Percentiles rank a stretch among this genome's conserved stretches.
These are phyloP conservation scores for Mirza zaza DNA, from an alignment of 2,113 vertebrate species.

Conservation along the genomic window DNA sequence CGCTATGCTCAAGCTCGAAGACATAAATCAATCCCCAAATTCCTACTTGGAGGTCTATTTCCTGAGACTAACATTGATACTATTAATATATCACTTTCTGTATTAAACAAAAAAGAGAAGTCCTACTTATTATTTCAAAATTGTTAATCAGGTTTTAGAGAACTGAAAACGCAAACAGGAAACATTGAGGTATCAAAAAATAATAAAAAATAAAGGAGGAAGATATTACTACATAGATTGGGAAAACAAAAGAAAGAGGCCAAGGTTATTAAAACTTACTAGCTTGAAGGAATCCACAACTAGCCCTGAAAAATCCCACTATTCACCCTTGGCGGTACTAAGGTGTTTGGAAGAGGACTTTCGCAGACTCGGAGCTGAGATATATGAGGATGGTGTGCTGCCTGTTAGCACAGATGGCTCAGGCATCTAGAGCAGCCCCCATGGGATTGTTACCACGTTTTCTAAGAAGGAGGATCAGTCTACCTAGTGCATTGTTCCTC, in stretches of 20 bases:
- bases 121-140: neutral
- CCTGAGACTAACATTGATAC: no score
- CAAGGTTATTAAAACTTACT: neutral
- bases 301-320: neutral
- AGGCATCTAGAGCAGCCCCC: neutral
- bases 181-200: neutral
- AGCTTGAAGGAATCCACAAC: neutral
- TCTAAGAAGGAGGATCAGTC: neutral
- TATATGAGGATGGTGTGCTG: neutral
- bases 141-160: neutral
- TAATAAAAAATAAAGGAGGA: neutral
- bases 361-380: neutral
- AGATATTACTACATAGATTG: neutral
- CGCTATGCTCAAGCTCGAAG: neutral
- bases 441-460: accelerated
- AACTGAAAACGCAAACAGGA: neutral
- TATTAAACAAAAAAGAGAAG: neutral
- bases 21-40: neutral
- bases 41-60: neutral
- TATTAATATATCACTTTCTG: neutral
- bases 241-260: neutral
- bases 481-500: neutral
- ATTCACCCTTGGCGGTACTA: neutral
- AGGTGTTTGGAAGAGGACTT: accelerated
- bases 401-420: neutral